A percentile compares a stretch with the other conserved stretches of the same genome.
phyloP scores from a whole-genome alignment of 2,888 invertebrate species.

The Hirtodrosophila cameraria region DNA sequence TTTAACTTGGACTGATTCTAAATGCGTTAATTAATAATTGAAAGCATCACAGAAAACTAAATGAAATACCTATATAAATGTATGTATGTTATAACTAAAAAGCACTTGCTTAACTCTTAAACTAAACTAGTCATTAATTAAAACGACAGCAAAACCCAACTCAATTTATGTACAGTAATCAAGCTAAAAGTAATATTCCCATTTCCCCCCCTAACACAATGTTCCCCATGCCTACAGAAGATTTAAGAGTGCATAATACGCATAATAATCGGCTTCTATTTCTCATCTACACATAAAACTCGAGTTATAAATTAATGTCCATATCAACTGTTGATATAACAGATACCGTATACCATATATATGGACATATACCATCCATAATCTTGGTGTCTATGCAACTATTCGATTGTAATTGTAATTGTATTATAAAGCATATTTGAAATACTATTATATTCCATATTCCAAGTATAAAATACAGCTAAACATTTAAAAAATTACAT shows the following conservation, averaged over 20 bases:
- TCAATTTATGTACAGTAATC: slow-evolving; percentile 65
- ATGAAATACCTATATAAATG: slow-evolving; percentile 10
- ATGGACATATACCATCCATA: slow-evolving; percentile 37
- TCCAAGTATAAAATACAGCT: slow-evolving; percentile 75
- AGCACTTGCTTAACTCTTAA: slow-evolving; percentile 59
- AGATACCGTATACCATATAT: slow-evolving; percentile 21
- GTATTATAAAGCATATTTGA: slow-evolving; percentile 65
- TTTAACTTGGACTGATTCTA: slow-evolving; percentile 66
- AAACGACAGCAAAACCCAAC: slow-evolving; percentile 13
- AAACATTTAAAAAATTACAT: slow-evolving; percentile 49
- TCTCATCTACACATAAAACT: slow-evolving; percentile 5
- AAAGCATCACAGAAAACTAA: slow-evolving; percentile 33
- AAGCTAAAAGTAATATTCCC: slow-evolving; percentile 18
- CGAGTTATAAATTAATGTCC: slow-evolving; percentile 40
- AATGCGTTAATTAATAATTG: slow-evolving; percentile 53
- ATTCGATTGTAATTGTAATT: slow-evolving; percentile 72
- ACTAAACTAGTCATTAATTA: slow-evolving; percentile 56
- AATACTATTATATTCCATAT: slow-evolving; percentile 69
- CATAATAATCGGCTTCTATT: no score
- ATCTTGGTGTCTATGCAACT: slow-evolving; percentile 51
- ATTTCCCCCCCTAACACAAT: not conserved
- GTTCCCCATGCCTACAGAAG: not conserved
- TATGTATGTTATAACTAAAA: slow-evolving; percentile 38
- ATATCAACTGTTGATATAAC: slow-evolving; percentile 50
- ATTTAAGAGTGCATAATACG: slow-evolving; percentile 18